Evolutionary conservation across 2,113 vertebrate genomes (phyloP).

Genomic region (Corydoras maculifer): DNA sequence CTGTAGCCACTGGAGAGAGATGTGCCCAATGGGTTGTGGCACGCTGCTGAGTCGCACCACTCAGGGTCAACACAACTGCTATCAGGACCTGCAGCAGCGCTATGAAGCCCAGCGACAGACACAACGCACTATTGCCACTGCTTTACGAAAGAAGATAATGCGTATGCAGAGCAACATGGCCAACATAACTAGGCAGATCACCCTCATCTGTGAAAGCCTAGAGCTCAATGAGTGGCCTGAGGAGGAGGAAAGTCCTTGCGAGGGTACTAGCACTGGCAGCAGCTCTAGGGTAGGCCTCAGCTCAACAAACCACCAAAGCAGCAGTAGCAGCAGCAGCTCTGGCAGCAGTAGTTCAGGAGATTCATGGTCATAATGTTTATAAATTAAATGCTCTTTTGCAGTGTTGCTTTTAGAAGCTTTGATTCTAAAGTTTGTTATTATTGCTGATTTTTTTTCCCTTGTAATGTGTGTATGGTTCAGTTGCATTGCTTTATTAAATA

Average conservation of each 20-base stretch:
- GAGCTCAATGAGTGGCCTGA: constrained; percentile 30
- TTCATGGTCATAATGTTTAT: not conserved
- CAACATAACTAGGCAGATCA: constrained; percentile 42
- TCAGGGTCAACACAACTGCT: constrained; percentile 56
- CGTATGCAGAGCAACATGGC: constrained; percentile 48
- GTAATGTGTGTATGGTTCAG: too few species aligned
- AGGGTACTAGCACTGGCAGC: constrained; percentile 23
- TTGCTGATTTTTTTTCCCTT: too few species aligned
- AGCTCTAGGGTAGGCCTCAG: constrained; percentile 7
- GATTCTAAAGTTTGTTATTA: too few species aligned
- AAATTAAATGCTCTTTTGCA: not conserved
- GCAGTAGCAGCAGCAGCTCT: constrained; percentile 14
- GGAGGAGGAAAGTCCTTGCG: constrained; percentile 17
- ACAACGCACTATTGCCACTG: constrained; percentile 27
- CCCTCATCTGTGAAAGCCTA: constrained; percentile 45
- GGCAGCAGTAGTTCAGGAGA: constrained; percentile 22
- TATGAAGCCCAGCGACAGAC: constrained; percentile 36
- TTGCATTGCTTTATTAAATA: too few species aligned
- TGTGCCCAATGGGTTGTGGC: constrained; percentile 58
- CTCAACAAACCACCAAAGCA: not conserved
- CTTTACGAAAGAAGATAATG: constrained; percentile 44
- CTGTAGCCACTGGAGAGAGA: constrained; percentile 47
- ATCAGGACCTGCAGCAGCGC: constrained; percentile 48
- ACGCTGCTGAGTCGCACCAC: constrained; percentile 41
- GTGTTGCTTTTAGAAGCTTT: not conserved